Evolutionary conservation across 2,113 vertebrate genomes (phyloP).

Genomic region (Lichenostomus cassidix): DNA sequence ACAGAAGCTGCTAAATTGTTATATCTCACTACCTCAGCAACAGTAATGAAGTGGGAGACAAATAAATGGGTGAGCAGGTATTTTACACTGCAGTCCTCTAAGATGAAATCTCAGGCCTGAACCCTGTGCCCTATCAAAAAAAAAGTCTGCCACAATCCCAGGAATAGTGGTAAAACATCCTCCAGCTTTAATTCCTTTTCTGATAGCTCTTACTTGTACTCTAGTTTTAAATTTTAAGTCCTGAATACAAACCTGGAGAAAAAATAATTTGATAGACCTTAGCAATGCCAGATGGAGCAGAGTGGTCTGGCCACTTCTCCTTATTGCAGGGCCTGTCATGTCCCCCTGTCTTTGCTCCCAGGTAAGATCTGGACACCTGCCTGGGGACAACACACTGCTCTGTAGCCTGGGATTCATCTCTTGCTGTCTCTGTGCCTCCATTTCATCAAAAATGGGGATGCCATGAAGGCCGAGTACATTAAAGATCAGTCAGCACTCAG

Average conservation of each 20-base stretch:
- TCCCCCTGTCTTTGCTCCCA: neutral
- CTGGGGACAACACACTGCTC: neutral
- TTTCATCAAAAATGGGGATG: neutral
- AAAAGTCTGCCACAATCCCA: neutral
- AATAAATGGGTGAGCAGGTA: neutral
- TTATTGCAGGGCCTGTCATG: too few relatives aligned
- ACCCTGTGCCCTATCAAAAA: neutral
- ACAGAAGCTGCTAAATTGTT: neutral
- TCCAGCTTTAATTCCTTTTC: neutral
- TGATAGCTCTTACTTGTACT: neutral
- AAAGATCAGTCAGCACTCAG: neutral
- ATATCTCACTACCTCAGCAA: neutral
- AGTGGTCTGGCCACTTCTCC: neutral
- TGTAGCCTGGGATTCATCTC: neutral
- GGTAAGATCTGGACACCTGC: neutral
- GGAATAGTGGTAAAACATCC: neutral
- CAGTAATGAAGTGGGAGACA: neutral
- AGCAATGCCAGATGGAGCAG: neutral
- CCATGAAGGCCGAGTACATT: accelerated
- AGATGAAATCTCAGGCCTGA: neutral
- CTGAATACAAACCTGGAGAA: neutral
- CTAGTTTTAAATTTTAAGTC: neutral
- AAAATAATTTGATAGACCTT: neutral
- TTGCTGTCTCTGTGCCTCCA: neutral
- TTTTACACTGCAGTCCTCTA: neutral